Conservation (phyloP, 1,140 invertebrate species). For the Wasmannia auropunctata region DNA sequence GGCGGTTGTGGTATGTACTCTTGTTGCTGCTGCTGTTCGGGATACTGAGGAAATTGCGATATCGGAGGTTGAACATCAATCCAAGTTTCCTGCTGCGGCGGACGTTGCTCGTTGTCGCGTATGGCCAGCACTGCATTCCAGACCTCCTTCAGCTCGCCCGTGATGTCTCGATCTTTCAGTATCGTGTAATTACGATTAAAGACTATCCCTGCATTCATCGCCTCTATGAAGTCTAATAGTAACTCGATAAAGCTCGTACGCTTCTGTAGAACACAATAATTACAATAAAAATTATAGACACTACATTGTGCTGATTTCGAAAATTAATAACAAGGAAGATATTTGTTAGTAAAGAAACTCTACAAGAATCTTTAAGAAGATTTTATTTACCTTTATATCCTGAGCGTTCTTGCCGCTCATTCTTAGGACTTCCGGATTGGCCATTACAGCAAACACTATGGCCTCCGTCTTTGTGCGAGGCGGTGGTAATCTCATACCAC, state of each 20-base stretch:
- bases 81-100: constrained; percentile 77
- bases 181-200: constrained; percentile 87
- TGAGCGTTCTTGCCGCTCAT: constrained; percentile 88
- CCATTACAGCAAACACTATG: constrained; percentile 90
- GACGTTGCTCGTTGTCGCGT: constrained; percentile 85
- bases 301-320: neutral
- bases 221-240: constrained; percentile 90
- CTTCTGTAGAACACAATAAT: constrained; percentile 84
- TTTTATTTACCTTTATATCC: constrained; percentile 86
- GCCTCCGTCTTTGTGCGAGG: constrained; percentile 87
- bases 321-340: neutral
- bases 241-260: constrained; percentile 88
- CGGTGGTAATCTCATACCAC: constrained; percentile 89
- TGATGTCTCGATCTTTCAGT: constrained; percentile 89
- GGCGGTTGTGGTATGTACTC: constrained; percentile 62
- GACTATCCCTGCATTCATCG: constrained; percentile 88
- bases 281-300: neutral
- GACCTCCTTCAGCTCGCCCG: constrained; percentile 90
- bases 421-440: constrained; percentile 89
- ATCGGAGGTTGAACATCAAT: constrained; percentile 77
- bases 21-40: constrained; percentile 72
- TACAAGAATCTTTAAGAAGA: neutral
- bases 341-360: neutral
- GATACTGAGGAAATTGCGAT: constrained; percentile 75
- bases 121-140: constrained; percentile 90